phyloP scores from a whole-genome alignment of 2,797 vertebrate species.

The Knipowitschia caucasica region DNA sequence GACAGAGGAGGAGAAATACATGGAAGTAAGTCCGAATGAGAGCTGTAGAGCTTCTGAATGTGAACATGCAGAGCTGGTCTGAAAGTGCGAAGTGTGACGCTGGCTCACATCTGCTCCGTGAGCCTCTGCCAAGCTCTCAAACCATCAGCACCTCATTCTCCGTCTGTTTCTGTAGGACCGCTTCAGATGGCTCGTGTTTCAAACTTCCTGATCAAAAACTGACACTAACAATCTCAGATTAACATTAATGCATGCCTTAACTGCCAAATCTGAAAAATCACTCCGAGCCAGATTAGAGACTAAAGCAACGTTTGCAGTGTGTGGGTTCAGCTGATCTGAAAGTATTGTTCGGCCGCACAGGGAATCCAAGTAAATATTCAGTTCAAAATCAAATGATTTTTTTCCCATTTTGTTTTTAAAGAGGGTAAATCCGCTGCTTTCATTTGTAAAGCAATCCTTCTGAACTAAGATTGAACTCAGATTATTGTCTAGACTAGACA shows the following conservation, averaged over 20 bases:
- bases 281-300: constrained; percentile 52
- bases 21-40: not conserved
- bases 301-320: constrained; percentile 51
- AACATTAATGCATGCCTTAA: constrained; percentile 65
- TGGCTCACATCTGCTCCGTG: constrained; percentile 19
- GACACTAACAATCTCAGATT: constrained; percentile 64
- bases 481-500: constrained; percentile 1
- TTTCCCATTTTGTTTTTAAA: not conserved
- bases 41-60: not conserved
- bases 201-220: constrained; percentile 34
- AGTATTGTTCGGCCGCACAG: not conserved
- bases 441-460: not conserved
- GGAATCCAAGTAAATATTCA: not conserved
- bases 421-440: not conserved
- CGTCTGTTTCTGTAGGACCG: not conserved
- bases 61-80: constrained; percentile 9
- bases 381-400: not conserved
- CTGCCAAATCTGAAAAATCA: constrained; percentile 68
- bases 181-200: constrained; percentile 23
- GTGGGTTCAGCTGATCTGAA: not conserved
- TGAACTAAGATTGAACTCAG: constrained; percentile 2
- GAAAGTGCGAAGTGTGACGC: constrained; percentile 8
- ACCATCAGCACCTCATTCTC: constrained; percentile 11
- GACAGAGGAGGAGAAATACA: not conserved
- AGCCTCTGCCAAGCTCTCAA: constrained; percentile 9